phyloP scores from a whole-genome alignment of 1,140 invertebrate genomes.

The Bombyx mori region ASM3026992v2 NC_085127.1:14435001-14435500 shows the following conservation, averaged over 20 bases:
- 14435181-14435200: not conserved
- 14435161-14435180: not conserved
- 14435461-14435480: not conserved
- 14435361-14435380: conserved; percentile 11
- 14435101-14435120: not conserved
- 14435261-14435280: conserved; percentile 1
- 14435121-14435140: too few species aligned
- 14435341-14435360: conserved; percentile 13
- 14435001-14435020: conserved; percentile 13
- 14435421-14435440: conserved; percentile 1
- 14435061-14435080: too few species aligned
- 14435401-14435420: conserved; percentile 11
- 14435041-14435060: too few species aligned
- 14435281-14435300: not conserved
- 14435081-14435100: too few species aligned
- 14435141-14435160: too few species aligned
- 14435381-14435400: conserved; percentile 9
- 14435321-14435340: conserved; percentile 4
- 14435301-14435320: conserved; percentile 6
- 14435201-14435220: not conserved
- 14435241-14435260: too few species aligned
- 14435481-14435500: conserved; percentile 3
- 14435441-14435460: too few species aligned
- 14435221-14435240: too few species aligned
- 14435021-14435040: conserved; percentile 4